A percentile compares a stretch with the other conserved stretches of the same genome.
Evolutionary conservation across 2,113 vertebrate species (phyloP).

Genomic region (Gallinago paraguaiae): DNA sequence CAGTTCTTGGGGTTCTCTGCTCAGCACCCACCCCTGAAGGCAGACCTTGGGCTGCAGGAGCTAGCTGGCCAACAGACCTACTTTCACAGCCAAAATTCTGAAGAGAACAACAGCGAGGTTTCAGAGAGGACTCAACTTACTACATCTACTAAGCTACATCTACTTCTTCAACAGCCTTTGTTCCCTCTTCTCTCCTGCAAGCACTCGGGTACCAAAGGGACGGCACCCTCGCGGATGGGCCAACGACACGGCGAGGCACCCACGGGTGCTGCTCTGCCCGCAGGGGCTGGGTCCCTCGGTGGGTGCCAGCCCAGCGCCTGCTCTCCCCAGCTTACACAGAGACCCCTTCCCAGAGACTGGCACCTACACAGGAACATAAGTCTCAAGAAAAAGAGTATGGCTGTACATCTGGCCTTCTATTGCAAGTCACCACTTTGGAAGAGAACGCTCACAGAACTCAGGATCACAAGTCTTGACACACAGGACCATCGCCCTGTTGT

Average conservation of each 20-base stretch:
- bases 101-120: not conserved
- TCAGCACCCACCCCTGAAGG: fast-evolving
- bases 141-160: not conserved
- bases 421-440: not conserved
- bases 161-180: not conserved
- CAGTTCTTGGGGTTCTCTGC: not conserved
- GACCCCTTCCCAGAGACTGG: not conserved
- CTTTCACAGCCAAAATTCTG: not conserved
- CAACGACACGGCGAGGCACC: not conserved
- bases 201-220: not conserved
- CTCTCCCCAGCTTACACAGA: not conserved
- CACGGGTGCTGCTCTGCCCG: not conserved
- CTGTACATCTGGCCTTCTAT: not conserved
- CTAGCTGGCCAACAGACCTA: not conserved
- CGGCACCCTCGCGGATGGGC: not conserved
- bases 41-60: not conserved
- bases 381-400: not conserved
- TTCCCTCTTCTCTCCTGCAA: not conserved
- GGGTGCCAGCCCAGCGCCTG: fast-evolving
- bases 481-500: not conserved
- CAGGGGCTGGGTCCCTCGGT: not conserved
- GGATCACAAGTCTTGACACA: not conserved
- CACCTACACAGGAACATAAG: not conserved
- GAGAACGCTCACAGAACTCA: not conserved
- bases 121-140: not conserved